phyloP scores from a whole-genome alignment of 2,113 vertebrate genomes.

The Uria aalge region DNA sequence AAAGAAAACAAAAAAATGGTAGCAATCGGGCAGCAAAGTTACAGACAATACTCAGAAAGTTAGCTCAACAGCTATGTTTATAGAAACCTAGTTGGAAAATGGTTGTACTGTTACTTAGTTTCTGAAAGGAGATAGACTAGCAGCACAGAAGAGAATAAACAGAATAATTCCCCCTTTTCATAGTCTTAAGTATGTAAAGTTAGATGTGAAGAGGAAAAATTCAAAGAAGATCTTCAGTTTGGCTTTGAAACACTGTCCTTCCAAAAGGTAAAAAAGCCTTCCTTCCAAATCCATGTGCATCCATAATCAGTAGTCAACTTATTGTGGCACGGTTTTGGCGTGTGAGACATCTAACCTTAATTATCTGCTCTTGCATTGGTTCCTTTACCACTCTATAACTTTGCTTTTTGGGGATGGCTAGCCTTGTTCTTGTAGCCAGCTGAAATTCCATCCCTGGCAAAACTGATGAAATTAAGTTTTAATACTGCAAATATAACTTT shows the following conservation, averaged over 20 bases:
- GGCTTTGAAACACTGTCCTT: not conserved
- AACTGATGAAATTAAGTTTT: not conserved
- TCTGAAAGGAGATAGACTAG: not conserved
- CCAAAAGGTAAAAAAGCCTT: not conserved
- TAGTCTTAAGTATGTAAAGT: rapidly evolving
- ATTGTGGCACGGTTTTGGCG: not conserved
- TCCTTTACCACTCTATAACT: not conserved
- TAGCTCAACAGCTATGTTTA: not conserved
- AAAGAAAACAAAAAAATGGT: not conserved
- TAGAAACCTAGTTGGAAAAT: not conserved
- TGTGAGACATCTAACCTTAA: not conserved
- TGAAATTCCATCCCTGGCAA: not conserved
- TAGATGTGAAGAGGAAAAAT: not conserved
- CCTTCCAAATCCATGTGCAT: not conserved
- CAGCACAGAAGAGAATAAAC: not conserved
- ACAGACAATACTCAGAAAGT: not conserved
- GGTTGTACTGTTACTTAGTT: not conserved
- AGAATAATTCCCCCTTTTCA: not conserved
- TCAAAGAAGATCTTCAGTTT: not conserved
- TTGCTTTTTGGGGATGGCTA: not conserved
- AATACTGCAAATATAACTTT: not conserved
- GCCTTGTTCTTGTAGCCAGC: not conserved
- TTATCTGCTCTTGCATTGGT: not conserved
- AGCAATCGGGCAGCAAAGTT: not conserved
- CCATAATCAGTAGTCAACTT: not conserved